phyloP scores from a whole-genome alignment of 1,140 invertebrate species.

The Arctopsyche grandis region DNA sequence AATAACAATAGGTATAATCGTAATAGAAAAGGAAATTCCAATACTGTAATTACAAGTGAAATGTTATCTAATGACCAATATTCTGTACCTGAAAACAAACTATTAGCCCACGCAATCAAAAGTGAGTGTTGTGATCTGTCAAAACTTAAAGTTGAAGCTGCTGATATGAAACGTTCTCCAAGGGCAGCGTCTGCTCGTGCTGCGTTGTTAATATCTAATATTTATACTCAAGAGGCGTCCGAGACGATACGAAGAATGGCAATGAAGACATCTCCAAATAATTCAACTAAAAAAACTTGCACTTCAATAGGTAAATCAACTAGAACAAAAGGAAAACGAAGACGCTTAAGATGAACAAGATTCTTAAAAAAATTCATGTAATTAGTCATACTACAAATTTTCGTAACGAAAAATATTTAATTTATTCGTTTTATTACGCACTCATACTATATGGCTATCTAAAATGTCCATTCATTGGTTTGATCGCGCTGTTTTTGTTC shows the following conservation, averaged over 20 bases:
- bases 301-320: neutral
- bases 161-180: neutral
- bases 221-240: neutral
- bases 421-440: neutral
- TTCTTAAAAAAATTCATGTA: neutral
- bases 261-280: neutral
- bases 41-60: neutral
- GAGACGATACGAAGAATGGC: neutral
- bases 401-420: neutral
- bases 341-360: slow-evolving; percentile 17
- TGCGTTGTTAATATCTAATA: neutral
- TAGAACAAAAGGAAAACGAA: slow-evolving; percentile 13
- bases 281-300: neutral
- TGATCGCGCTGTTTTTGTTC: too few relatives aligned
- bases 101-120: neutral
- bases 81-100: slow-evolving; percentile 8
- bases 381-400: neutral
- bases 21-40: neutral
- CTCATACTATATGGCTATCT: too few relatives aligned
- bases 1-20: neutral
- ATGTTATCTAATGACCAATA: neutral
- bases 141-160: neutral
- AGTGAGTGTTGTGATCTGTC: neutral
- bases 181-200: slow-evolving; percentile 1
- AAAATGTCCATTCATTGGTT: too few relatives aligned